Conservation (phyloP, 2,797 vertebrate species). For the Coluber constrictor region DNA sequence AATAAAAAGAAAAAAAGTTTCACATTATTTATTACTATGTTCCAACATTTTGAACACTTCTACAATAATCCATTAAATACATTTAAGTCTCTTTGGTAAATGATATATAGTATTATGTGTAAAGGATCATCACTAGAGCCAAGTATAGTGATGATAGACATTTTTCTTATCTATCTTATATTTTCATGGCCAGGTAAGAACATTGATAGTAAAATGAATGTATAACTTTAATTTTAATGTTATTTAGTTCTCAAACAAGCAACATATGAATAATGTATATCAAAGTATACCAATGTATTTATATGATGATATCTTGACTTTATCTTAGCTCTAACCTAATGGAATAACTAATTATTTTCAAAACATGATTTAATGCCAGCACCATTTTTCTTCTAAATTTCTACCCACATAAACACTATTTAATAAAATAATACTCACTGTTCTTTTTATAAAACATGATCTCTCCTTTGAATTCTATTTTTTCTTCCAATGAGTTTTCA, state of each 20-base stretch:
- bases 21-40: conserved; percentile 20
- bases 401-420: background rate
- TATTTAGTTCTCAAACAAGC: background rate
- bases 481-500: conserved; percentile 88
- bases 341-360: background rate
- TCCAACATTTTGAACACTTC: conserved; percentile 15
- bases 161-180: background rate
- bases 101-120: conserved; percentile 5
- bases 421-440: conserved; percentile 72
- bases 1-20: conserved; percentile 40
- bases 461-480: conserved; percentile 94
- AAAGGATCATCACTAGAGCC: conserved; percentile 10
- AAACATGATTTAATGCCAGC: background rate
- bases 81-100: conserved; percentile 22
- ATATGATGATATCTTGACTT: background rate
- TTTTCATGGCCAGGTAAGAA: background rate
- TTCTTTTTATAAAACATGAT: conserved; percentile 97
- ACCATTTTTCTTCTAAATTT: background rate
- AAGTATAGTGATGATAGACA: background rate
- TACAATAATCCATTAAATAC: conserved; percentile 6
- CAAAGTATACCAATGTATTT: background rate
- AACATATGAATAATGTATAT: background rate
- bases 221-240: background rate
- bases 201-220: background rate
- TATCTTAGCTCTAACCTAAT: background rate